These are phyloP conservation scores for Acrocyrtus sp. DNA, from an alignment of 2,888 invertebrate genomes.

Conservation along the genomic window DNA sequence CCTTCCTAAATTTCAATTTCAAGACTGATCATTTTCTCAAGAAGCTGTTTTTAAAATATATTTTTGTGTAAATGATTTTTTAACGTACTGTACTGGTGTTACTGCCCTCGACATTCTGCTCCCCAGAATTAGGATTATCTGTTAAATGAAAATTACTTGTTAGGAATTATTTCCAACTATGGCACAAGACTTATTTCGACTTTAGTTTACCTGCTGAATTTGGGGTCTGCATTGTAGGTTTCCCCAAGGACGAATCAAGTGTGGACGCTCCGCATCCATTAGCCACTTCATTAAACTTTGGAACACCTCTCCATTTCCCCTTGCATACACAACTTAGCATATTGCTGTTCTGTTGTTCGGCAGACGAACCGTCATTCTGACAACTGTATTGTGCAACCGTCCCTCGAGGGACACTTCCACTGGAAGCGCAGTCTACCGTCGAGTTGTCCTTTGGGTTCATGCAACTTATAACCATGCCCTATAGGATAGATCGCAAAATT, in stretches of 20 bases:
- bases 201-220: constrained; percentile 5
- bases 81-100: constrained; percentile 10
- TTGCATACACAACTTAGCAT: constrained; percentile 49
- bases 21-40: neutral
- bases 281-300: constrained; percentile 47
- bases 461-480: constrained; percentile 46
- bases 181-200: neutral
- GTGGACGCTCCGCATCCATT: constrained; percentile 33
- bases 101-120: neutral
- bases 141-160: neutral
- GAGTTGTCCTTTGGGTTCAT: constrained; percentile 28
- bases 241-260: constrained; percentile 16
- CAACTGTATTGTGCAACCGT: constrained; percentile 50
- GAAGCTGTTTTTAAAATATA: neutral
- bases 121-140: neutral
- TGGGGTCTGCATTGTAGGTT: constrained; percentile 12
- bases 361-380: constrained; percentile 5
- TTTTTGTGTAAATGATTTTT: neutral
- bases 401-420: constrained; percentile 39
- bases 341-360: constrained; percentile 14
- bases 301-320: constrained; percentile 52
- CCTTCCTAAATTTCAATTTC: constrained; percentile 20
- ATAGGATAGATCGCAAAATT: too few relatives aligned
- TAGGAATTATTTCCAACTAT: neutral
- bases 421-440: constrained; percentile 33